Evolutionary conservation across 2,797 vertebrate genomes (phyloP).

Genomic region (Xenops minutus): DNA sequence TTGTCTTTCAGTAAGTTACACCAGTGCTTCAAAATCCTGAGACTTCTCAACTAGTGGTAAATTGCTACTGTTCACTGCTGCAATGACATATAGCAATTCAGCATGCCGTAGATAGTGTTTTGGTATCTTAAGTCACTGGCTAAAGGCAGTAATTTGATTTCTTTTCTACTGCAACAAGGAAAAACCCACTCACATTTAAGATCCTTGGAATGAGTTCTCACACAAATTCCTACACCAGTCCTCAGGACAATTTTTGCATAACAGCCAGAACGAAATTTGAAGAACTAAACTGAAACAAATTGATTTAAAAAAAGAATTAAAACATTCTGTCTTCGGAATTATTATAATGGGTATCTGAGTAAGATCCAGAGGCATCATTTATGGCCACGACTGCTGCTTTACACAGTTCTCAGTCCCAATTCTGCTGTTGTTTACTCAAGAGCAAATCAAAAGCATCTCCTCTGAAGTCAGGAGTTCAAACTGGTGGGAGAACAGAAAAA

Average conservation of each 20-base stretch:
- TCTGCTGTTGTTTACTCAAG: not conserved
- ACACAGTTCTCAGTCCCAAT: not conserved
- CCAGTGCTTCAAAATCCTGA: not conserved
- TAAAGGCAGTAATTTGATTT: slow-evolving; percentile 2
- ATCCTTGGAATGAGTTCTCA: not conserved
- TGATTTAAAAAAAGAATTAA: not conserved
- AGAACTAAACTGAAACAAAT: not conserved
- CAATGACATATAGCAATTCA: not conserved
- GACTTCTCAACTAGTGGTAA: not conserved
- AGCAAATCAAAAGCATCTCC: not conserved
- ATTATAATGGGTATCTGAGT: not conserved
- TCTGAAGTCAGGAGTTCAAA: not conserved
- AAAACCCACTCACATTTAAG: not conserved
- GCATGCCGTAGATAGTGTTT: not conserved
- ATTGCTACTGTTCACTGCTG: not conserved
- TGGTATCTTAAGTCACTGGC: not conserved
- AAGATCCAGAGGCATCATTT: not conserved
- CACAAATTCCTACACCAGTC: not conserved
- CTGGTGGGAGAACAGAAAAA: not conserved
- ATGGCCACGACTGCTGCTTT: not conserved
- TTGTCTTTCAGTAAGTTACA: not conserved
- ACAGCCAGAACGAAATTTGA: not conserved
- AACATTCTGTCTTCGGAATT: not conserved
- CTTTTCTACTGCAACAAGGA: not conserved
- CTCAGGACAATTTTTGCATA: not conserved